phyloP scores from a whole-genome alignment of 2,113 vertebrate species.

The Cairina moschata region DNA sequence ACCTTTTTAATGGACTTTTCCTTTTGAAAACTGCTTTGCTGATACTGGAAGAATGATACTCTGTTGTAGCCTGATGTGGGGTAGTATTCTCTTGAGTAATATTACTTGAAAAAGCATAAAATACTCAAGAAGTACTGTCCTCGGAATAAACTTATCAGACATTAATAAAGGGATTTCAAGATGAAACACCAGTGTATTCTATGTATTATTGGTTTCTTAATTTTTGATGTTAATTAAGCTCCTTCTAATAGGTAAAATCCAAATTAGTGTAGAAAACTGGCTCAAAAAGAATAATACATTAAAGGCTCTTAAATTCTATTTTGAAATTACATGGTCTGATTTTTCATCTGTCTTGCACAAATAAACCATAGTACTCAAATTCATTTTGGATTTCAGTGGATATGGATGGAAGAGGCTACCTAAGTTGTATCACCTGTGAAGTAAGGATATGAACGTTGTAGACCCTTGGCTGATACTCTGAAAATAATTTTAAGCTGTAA shows the following conservation, averaged over 20 bases:
- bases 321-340: not conserved
- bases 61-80: not conserved
- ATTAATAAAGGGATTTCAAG: not conserved
- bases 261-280: not conserved
- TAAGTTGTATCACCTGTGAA: not conserved
- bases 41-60: not conserved
- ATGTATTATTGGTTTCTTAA: not conserved
- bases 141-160: not conserved
- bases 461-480: not conserved
- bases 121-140: not conserved
- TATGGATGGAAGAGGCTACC: not conserved
- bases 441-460: not conserved
- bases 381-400: not conserved
- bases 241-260: not conserved
- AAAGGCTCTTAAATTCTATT: not conserved
- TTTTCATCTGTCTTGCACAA: not conserved
- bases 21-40: not conserved
- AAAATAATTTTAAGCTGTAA: not conserved
- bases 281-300: not conserved
- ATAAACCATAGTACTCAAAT: not conserved
- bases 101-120: not conserved
- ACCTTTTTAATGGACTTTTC: not conserved
- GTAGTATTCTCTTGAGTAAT: not conserved
- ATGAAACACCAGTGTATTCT: not conserved
- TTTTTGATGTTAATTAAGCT: not conserved